These are phyloP conservation scores for Hemiscyllium ocellatum DNA, from an alignment of 2,113 vertebrate species.

Conservation along the genomic window DNA sequence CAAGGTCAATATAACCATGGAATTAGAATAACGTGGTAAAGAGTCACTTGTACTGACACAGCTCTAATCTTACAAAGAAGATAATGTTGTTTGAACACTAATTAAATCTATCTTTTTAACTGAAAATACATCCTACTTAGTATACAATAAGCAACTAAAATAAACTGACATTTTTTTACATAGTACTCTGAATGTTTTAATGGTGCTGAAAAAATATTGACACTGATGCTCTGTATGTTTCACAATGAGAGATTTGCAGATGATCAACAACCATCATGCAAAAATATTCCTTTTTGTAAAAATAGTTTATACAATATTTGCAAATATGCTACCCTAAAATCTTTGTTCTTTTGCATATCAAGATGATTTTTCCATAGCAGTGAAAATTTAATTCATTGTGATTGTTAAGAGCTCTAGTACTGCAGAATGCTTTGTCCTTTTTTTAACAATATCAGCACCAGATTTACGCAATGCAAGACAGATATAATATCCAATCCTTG, in stretches of 20 bases:
- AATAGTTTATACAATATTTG: background rate
- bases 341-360: background rate
- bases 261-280: too few species aligned
- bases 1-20: constrained; percentile 24
- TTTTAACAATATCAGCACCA: background rate
- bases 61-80: constrained; percentile 21
- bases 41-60: background rate
- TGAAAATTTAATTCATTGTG: background rate
- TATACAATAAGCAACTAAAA: background rate
- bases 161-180: background rate
- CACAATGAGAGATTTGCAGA: background rate
- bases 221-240: background rate
- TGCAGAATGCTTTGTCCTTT: background rate
- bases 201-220: background rate
- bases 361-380: background rate
- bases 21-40: constrained; percentile 7
- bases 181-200: background rate
- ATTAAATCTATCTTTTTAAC: constrained; percentile 18
- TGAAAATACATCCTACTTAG: background rate
- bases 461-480: background rate
- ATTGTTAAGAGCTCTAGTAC: background rate
- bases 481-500: background rate
- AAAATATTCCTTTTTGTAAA: background rate
- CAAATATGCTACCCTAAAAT: background rate
- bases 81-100: constrained; percentile 18